A percentile compares a stretch with the other conserved stretches of the same genome.
phyloP scores from a whole-genome alignment of 2,797 vertebrate species.

The Myotis findleyi region DNA sequence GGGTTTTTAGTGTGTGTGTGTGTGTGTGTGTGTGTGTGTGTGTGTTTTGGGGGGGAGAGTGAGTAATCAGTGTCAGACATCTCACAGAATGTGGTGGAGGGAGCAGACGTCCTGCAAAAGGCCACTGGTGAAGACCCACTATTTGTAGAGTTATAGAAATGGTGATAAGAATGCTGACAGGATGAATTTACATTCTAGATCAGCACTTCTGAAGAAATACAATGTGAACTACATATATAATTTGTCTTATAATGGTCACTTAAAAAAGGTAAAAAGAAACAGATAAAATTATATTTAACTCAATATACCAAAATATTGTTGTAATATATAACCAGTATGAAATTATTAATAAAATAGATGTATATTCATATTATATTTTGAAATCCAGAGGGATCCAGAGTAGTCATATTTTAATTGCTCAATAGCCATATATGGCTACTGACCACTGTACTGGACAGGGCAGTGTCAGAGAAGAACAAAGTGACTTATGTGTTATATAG shows the following conservation, averaged over 20 bases:
- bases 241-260: neutral
- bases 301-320: neutral
- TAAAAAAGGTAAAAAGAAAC: constrained; percentile 19
- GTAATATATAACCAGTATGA: neutral
- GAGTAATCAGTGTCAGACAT: neutral
- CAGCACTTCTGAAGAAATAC: neutral
- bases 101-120: neutral
- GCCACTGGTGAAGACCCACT: neutral
- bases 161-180: neutral
- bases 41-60: neutral
- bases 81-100: neutral
- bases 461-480: constrained; percentile 1
- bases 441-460: neutral
- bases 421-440: neutral
- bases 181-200: neutral
- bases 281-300: constrained; percentile 1
- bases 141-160: neutral
- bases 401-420: neutral
- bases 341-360: neutral
- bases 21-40: too few relatives aligned
- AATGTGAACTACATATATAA: neutral
- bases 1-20: neutral
- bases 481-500: neutral
- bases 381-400: neutral
- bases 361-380: neutral